Percentiles rank a stretch among this genome's conserved stretches.
These are phyloP conservation scores for Macrosiphum euphorbiae DNA, from an alignment of 2,888 invertebrate genomes.

Conservation along the genomic window DNA sequence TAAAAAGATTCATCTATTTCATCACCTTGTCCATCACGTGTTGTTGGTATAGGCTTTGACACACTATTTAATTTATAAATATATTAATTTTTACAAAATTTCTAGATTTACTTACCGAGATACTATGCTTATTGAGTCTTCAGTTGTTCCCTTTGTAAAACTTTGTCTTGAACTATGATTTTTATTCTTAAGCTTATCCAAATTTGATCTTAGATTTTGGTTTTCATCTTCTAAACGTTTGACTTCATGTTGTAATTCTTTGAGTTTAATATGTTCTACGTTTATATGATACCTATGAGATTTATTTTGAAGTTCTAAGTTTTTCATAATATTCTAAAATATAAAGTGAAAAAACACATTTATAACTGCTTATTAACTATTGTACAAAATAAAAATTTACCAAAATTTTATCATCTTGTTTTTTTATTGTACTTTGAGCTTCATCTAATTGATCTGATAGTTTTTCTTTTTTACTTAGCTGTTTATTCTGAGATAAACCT, in stretches of 20 bases:
- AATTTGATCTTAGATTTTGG: background rate
- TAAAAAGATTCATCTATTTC: slow-evolving; percentile 17
- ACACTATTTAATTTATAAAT: slow-evolving; percentile 16
- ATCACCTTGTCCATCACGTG: slow-evolving; percentile 34
- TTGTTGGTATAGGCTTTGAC: background rate
- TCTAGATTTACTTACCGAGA: slow-evolving; percentile 8
- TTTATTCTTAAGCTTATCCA: slow-evolving; percentile 29
- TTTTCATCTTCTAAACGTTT: slow-evolving; percentile 34
- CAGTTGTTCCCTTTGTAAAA: slow-evolving; percentile 32
- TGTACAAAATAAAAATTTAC: slow-evolving; percentile 67
- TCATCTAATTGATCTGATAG: slow-evolving; percentile 75
- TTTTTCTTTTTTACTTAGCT: slow-evolving; percentile 82
- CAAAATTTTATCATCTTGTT: slow-evolving; percentile 71
- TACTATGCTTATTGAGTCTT: slow-evolving; percentile 37
- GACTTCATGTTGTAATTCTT: slow-evolving; percentile 77
- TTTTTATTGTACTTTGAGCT: slow-evolving; percentile 70
- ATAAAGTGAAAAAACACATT: slow-evolving; percentile 8
- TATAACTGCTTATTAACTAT: background rate
- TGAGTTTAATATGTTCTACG: slow-evolving; percentile 79
- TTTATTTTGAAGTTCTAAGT: slow-evolving; percentile 81
- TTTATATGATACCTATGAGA: slow-evolving; percentile 80
- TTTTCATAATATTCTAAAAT: slow-evolving; percentile 75
- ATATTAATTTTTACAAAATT: background rate
- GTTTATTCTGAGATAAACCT: slow-evolving; percentile 80
- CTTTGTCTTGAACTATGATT: background rate